Conservation (phyloP, 1,140 invertebrate species). For the Helicoverpa armigera region DNA sequence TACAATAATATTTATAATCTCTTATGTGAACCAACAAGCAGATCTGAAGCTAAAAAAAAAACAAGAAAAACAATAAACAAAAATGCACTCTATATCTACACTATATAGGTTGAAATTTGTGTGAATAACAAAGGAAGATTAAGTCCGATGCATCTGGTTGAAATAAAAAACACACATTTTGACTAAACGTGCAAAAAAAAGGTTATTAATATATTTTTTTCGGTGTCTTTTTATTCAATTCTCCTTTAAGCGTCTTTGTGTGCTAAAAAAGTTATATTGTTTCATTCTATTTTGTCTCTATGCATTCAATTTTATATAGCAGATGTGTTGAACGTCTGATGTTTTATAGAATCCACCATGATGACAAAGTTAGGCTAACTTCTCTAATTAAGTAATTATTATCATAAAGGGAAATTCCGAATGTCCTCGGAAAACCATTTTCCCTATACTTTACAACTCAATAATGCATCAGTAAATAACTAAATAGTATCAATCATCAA, state of each 20-base stretch:
- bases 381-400: background rate
- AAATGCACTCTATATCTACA: slow-evolving; percentile 23
- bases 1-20: slow-evolving; percentile 63
- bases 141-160: slow-evolving; percentile 56
- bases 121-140: slow-evolving; percentile 33
- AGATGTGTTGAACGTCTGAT: too few species aligned
- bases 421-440: background rate
- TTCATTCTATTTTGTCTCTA: background rate
- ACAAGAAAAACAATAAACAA: slow-evolving; percentile 32
- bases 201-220: slow-evolving; percentile 40
- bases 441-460: background rate
- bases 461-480: background rate
- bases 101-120: slow-evolving; percentile 31
- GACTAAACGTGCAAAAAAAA: slow-evolving; percentile 49
- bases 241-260: slow-evolving; percentile 4
- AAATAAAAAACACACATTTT: slow-evolving; percentile 50
- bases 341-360: background rate
- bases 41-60: slow-evolving; percentile 48
- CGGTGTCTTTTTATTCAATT: slow-evolving; percentile 9
- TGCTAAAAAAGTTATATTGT: background rate
- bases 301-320: background rate
- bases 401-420: slow-evolving; percentile 2
- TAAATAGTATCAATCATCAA: background rate
- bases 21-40: slow-evolving; percentile 51
- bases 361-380: background rate